Percentiles rank a stretch among this genome's conserved stretches.
phyloP scores from a whole-genome alignment of 1,140 invertebrate genomes.

The Amphibalanus amphitrite region DNA sequence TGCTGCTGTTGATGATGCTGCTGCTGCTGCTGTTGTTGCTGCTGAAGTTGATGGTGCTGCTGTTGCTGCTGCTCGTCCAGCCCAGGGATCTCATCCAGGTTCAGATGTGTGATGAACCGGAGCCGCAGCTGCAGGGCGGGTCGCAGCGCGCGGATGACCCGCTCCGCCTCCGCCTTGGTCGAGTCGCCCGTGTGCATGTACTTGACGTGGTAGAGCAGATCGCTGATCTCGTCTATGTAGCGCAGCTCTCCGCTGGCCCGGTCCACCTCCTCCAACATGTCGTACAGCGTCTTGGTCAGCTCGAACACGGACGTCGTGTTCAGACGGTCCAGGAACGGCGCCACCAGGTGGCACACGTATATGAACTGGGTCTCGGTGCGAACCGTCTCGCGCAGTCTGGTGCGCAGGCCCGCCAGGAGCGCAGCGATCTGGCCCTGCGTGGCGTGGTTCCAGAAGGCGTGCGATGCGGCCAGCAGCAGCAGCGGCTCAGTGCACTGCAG shows the following conservation, averaged over 20 bases:
- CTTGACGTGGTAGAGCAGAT: slow-evolving; percentile 73
- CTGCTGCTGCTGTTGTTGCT: not conserved
- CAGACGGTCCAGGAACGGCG: slow-evolving; percentile 68
- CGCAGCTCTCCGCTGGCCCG: slow-evolving; percentile 37
- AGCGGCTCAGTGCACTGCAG: slow-evolving; percentile 26
- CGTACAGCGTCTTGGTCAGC: slow-evolving; percentile 67
- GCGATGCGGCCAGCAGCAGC: slow-evolving; percentile 30
- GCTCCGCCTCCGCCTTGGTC: slow-evolving; percentile 79
- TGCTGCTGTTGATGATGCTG: slow-evolving; percentile 3
- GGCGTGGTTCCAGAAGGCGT: slow-evolving; percentile 37
- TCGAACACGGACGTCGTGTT: slow-evolving; percentile 63
- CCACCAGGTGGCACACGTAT: slow-evolving; percentile 77
- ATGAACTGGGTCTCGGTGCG: slow-evolving; percentile 76
- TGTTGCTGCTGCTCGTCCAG: not conserved
- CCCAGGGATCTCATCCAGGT: slow-evolving; percentile 54
- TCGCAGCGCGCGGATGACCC: slow-evolving; percentile 64
- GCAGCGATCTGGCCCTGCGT: slow-evolving; percentile 28
- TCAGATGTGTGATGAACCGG: slow-evolving; percentile 78
- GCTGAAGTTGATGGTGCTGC: not conserved
- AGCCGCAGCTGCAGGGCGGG: slow-evolving; percentile 72
- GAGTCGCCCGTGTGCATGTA: slow-evolving; percentile 95
- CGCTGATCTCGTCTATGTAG: slow-evolving; percentile 84
- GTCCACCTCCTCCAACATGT: slow-evolving; percentile 18
- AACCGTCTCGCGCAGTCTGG: slow-evolving; percentile 53
- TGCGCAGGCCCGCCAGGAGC: slow-evolving; percentile 9